These are phyloP conservation scores for Notothenia rossii DNA, from an alignment of 2,113 vertebrate genomes.

Conservation along the genomic window DNA sequence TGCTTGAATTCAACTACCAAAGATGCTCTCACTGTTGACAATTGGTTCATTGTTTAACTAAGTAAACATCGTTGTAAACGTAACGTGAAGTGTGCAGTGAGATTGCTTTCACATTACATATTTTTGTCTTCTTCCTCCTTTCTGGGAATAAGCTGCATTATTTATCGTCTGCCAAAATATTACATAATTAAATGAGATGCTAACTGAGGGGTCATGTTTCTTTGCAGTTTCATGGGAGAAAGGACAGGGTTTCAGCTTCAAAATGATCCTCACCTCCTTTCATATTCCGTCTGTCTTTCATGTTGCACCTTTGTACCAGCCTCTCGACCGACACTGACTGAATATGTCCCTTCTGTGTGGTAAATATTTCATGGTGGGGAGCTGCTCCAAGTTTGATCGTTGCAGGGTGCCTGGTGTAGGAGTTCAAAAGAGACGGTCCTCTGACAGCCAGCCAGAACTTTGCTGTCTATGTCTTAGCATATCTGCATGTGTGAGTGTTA, in stretches of 20 bases:
- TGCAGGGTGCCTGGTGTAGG: conserved; percentile 73
- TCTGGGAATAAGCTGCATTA: conserved; percentile 56
- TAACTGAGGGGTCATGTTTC: conserved; percentile 47
- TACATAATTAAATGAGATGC: conserved; percentile 63
- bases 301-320: conserved; percentile 72
- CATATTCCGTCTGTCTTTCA: conserved; percentile 73
- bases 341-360: conserved; percentile 75
- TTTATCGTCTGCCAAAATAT: conserved; percentile 63
- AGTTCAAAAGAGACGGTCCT: conserved; percentile 80
- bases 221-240: conserved; percentile 34
- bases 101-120: conserved; percentile 34
- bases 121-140: conserved; percentile 21
- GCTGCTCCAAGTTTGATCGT: conserved; percentile 79
- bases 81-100: conserved; percentile 13
- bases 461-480: conserved; percentile 44
- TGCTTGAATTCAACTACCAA: conserved; percentile 10
- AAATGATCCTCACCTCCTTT: conserved; percentile 60
- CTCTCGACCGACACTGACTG: conserved; percentile 68
- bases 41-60: neutral
- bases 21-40: neutral
- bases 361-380: conserved; percentile 83
- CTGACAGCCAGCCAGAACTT: conserved; percentile 73
- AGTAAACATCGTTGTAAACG: conserved; percentile 1
- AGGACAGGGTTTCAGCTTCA: conserved; percentile 37
- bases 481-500: conserved; percentile 48